These are phyloP conservation scores for Carcharodon carcharias DNA, from an alignment of 2,797 vertebrate genomes.

Conservation along the genomic window DNA sequence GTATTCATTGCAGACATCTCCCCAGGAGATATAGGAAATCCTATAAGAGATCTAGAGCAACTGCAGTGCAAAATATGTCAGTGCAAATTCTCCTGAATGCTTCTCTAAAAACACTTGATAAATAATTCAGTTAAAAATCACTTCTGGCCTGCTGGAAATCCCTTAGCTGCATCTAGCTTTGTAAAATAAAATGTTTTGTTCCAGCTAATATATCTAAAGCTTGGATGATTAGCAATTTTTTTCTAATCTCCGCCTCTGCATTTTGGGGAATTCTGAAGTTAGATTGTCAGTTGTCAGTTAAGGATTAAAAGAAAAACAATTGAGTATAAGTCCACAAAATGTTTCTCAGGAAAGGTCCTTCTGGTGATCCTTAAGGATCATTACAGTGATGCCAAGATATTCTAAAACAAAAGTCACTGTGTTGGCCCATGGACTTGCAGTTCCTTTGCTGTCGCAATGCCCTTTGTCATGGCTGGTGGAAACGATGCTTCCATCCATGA, in stretches of 20 bases:
- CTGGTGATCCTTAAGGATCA: background rate
- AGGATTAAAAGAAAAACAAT: background rate
- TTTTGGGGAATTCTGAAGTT: background rate
- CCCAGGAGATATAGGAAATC: background rate
- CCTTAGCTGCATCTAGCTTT: background rate
- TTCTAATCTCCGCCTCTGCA: background rate
- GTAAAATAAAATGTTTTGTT: background rate
- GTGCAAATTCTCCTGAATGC: background rate
- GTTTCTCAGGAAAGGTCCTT: background rate
- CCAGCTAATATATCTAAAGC: background rate
- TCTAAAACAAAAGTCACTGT: background rate
- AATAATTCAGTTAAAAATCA: constrained; percentile 18
- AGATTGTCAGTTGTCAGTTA: background rate
- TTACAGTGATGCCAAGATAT: background rate
- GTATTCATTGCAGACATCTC: background rate
- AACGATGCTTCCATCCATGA: background rate
- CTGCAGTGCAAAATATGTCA: background rate
- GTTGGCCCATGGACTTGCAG: background rate
- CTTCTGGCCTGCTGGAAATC: background rate
- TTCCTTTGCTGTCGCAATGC: background rate
- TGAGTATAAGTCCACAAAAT: background rate
- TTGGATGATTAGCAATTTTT: background rate
- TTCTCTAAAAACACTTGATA: background rate
- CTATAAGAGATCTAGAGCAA: background rate
- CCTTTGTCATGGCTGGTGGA: background rate